Evolutionary conservation across 2,113 vertebrate species (phyloP), one percentile per base, ranked within the genome.

Genomic region (Forbesichthys papilliferus): DNA sequence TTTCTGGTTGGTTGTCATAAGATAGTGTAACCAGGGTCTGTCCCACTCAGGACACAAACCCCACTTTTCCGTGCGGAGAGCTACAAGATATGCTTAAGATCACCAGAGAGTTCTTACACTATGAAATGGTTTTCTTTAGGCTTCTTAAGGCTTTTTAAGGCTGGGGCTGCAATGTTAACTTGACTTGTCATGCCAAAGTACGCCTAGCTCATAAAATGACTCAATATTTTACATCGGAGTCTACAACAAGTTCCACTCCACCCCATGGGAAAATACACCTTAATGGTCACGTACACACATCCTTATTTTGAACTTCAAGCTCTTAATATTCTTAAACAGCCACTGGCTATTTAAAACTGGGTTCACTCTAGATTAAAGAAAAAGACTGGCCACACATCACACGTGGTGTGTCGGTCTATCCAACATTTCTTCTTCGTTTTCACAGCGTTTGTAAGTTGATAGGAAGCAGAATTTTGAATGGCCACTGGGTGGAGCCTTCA

Each of bases 401-500:
- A 27, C 27, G 2, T 27, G 27, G 27, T 16, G 16, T 16, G 16
- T 16, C 0, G 16, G 16, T 16, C 16, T 16, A 16, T 16, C 16
- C 16, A 16, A 27, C 27, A 27, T 27, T 27, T 27, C 27, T 27
- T 27, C 4, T 42, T 42, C 10, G n/a, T 61, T 57, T 55, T 47
- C 11, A 5, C 11, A 49, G 49, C 16, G 11, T 67, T 48, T 71
- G 63, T 52, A 46, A 46, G 62, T 27, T 48, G 13, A 34, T 16
- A 64, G 33, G 65, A 63, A 64, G 77, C 73, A 85, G 66, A 46
- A 54, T 74, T 51, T 59, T 74, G 58, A 84, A 63, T 80, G 85
- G 72, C 89, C 91, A 90, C 87, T 75, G 77, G 92, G 87, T 88
- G 92, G 91, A 90, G 92, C 89, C 86, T 88, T 65, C 64, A 73